phyloP scores from a whole-genome alignment of 2,113 vertebrate genomes.

The Pelecanus crispus region DNA sequence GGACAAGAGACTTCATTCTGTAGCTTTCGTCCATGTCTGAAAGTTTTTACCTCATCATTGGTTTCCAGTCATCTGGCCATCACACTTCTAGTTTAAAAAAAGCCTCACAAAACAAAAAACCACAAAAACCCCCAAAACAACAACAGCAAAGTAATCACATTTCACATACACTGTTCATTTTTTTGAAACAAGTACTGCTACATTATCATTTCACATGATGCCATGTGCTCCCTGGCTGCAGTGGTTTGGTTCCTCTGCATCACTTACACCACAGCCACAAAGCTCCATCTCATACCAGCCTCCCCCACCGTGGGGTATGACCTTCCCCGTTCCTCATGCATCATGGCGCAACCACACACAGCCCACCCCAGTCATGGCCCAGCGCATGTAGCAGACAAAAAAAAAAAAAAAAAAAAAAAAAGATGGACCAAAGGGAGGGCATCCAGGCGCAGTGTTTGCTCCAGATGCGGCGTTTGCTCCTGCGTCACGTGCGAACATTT shows the following conservation, averaged over 20 bases:
- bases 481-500: accelerated
- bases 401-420: too few relatives aligned
- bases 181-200: not conserved
- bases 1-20: not conserved
- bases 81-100: not conserved
- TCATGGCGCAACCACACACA: not conserved
- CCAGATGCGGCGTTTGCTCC: accelerated
- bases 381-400: too few relatives aligned
- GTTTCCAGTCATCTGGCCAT: not conserved
- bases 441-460: too few relatives aligned
- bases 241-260: not conserved
- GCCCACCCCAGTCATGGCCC: not conserved
- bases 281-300: not conserved
- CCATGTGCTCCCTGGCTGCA: accelerated
- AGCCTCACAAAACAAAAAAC: too few relatives aligned
- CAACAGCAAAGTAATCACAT: not conserved
- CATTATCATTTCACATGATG: not conserved
- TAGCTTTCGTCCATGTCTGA: not conserved
- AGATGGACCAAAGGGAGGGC: too few relatives aligned
- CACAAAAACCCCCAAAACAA: not conserved
- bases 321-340: not conserved
- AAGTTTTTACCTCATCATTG: not conserved
- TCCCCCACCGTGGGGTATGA: too few relatives aligned
- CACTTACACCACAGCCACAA: not conserved
- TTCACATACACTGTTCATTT: not conserved